phyloP scores from a whole-genome alignment of 2,113 vertebrate species.

The Oryzias javanicus region DNA sequence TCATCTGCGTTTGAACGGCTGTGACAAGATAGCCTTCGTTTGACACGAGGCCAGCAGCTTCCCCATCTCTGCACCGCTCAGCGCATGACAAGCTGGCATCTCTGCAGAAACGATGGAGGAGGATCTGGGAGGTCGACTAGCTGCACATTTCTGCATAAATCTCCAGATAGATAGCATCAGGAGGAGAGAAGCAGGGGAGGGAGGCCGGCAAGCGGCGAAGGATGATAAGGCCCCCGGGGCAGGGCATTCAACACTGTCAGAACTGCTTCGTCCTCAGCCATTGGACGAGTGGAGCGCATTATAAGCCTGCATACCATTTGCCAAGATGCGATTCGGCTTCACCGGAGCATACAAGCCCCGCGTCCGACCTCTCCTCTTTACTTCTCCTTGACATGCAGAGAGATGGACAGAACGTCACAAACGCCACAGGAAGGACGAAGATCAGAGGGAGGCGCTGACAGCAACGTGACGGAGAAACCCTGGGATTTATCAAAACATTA shows the following conservation, averaged over 20 bases:
- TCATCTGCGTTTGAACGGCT: slow-evolving; percentile 55
- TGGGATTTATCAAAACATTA: neutral
- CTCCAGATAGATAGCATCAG: slow-evolving; percentile 75
- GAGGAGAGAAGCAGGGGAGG: slow-evolving; percentile 59
- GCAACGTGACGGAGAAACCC: neutral
- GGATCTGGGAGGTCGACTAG: slow-evolving; percentile 67
- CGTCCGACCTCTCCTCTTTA: slow-evolving; percentile 57
- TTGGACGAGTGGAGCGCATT: slow-evolving; percentile 71
- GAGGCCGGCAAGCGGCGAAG: slow-evolving; percentile 64
- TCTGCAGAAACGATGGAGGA: slow-evolving; percentile 71
- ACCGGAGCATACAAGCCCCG: slow-evolving; percentile 61
- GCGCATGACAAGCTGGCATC: slow-evolving; percentile 69
- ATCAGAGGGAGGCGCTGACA: slow-evolving; percentile 15
- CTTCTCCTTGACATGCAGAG: slow-evolving; percentile 45
- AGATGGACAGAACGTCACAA: slow-evolving; percentile 49
- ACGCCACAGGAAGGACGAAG: slow-evolving; percentile 19
- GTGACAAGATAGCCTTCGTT: slow-evolving; percentile 60
- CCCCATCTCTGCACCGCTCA: slow-evolving; percentile 70
- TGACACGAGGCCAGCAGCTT: slow-evolving; percentile 67
- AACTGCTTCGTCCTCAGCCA: slow-evolving; percentile 71
- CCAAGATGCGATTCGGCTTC: slow-evolving; percentile 64
- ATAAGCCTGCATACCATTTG: slow-evolving; percentile 72
- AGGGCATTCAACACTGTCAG: slow-evolving; percentile 76
- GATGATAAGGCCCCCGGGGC: slow-evolving; percentile 74
- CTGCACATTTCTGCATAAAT: slow-evolving; percentile 77